phyloP scores from a whole-genome alignment of 2,797 vertebrate species.

The Rhabdomys pumilio region DNA sequence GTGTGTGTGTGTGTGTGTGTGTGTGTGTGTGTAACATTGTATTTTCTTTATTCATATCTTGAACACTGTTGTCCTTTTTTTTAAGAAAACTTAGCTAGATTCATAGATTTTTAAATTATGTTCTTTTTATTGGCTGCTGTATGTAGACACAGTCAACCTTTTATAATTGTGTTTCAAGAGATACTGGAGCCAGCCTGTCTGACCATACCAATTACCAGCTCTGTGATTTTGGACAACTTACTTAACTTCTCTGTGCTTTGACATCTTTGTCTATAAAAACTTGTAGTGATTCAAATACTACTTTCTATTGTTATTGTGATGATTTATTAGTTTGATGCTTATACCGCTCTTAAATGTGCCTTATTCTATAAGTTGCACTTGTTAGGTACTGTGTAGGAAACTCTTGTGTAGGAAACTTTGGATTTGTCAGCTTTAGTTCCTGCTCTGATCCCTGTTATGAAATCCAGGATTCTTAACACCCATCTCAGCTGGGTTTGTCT shows the following conservation, averaged over 20 bases:
- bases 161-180: not conserved
- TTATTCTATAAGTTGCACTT: not conserved
- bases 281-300: not conserved
- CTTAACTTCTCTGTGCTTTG: slow-evolving; percentile 67
- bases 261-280: not conserved
- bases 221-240: slow-evolving; percentile 63
- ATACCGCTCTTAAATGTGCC: not conserved
- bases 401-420: not conserved
- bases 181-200: slow-evolving; percentile 54
- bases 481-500: not conserved
- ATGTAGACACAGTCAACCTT: not conserved
- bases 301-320: not conserved
- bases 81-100: not conserved
- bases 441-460: not conserved
- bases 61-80: not conserved
- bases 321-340: slow-evolving; percentile 8
- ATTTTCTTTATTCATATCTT: not conserved
- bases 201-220: not conserved
- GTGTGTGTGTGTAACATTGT: not conserved
- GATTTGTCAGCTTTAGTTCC: not conserved
- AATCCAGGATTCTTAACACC: not conserved
- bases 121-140: not conserved
- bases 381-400: not conserved
- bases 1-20: not conserved
- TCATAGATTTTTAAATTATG: not conserved